Evolutionary conservation across 2,113 vertebrate species (phyloP).

Genomic region (Poecilia latipinna): DNA sequence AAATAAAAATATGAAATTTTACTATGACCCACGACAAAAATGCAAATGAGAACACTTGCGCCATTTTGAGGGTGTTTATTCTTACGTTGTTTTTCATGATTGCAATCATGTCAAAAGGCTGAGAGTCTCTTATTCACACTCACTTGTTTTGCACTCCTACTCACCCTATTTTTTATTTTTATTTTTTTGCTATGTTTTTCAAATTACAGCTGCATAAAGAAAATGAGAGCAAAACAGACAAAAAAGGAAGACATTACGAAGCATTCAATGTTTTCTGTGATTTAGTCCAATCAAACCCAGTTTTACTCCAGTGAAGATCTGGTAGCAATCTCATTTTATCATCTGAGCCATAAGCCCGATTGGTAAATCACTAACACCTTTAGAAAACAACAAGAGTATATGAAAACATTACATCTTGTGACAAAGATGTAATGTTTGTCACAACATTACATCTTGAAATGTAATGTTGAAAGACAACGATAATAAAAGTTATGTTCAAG

Average conservation of each 20-base stretch:
- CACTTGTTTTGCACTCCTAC: conserved; percentile 35
- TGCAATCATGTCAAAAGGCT: conserved; percentile 52
- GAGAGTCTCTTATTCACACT: conserved; percentile 35
- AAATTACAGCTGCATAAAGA: not conserved
- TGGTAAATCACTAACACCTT: not conserved
- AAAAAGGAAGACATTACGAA: not conserved
- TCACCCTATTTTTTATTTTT: not conserved
- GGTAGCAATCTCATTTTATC: conserved; percentile 1
- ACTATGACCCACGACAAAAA: not conserved
- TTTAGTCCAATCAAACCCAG: conserved; percentile 12
- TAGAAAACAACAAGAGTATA: not conserved
- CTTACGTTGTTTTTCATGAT: conserved; percentile 28
- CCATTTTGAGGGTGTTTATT: conserved; percentile 19
- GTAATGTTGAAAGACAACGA: not conserved
- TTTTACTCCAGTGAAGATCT: not conserved
- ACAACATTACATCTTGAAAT: no score
- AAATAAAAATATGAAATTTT: not conserved
- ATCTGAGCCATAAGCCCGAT: not conserved
- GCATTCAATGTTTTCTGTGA: not conserved
- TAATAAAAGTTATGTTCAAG: not conserved
- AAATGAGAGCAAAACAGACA: conserved; percentile 4
- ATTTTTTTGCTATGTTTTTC: not conserved
- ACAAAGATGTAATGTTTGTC: not conserved
- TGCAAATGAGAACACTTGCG: not conserved
- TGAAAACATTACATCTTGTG: not conserved